phyloP scores from a whole-genome alignment of 1,140 invertebrate species.

The Ips nitidus region DNA sequence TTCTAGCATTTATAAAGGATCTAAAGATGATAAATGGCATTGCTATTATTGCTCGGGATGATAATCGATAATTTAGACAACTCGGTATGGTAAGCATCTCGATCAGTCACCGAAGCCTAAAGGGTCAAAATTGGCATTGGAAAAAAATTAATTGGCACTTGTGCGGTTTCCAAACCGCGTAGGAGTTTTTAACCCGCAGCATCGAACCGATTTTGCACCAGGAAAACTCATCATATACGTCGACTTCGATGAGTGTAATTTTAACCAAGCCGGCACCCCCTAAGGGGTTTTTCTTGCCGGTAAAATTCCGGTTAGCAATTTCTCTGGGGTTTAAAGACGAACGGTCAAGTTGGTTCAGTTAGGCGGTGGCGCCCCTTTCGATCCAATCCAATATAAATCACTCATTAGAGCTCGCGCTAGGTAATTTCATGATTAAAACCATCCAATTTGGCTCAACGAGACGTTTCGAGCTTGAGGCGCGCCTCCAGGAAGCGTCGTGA shows the following conservation, averaged over 20 bases:
- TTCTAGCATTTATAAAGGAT: constrained; percentile 7
- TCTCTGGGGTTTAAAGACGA: no score
- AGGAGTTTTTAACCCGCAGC: constrained; percentile 3
- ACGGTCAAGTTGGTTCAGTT: neutral
- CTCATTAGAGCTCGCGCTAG: constrained; percentile 14
- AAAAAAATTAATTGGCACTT: constrained; percentile 1
- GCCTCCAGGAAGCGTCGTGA: constrained; percentile 6
- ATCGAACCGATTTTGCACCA: constrained; percentile 5
- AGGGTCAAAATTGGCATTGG: constrained; percentile 2
- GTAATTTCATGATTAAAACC: constrained; percentile 24
- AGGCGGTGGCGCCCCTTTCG: neutral
- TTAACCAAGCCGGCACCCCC: neutral
- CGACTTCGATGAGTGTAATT: constrained; percentile 12
- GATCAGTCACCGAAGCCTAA: neutral
- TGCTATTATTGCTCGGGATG: neutral
- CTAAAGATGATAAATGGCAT: constrained; percentile 5
- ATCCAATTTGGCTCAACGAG: constrained; percentile 13
- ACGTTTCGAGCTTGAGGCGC: constrained; percentile 6
- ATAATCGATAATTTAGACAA: neutral
- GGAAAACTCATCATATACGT: constrained; percentile 3
- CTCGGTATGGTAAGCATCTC: no score
- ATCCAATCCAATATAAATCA: constrained; percentile 24
- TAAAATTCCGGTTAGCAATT: no score
- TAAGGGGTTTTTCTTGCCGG: neutral
- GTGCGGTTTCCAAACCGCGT: neutral